Percentiles rank a stretch among this genome's conserved stretches.
phyloP scores from a whole-genome alignment of 2,888 invertebrate species.

The Xylophagus ater region DNA sequence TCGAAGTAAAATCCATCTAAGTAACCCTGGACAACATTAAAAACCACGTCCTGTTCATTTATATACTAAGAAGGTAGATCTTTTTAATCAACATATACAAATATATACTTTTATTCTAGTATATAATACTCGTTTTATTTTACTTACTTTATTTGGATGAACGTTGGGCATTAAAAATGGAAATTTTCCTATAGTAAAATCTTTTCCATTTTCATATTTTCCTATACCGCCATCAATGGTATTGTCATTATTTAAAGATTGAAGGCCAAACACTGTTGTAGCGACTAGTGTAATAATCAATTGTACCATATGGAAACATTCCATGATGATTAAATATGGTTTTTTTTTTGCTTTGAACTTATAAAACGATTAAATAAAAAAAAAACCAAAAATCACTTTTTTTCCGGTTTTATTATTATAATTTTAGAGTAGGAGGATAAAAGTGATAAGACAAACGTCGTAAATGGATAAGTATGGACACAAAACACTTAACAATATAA shows the following conservation, averaged over 20 bases:
- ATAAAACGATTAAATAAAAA: too few relatives aligned
- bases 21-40: slow-evolving; percentile 1
- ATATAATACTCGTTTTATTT: neutral
- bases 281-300: slow-evolving; percentile 6
- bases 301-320: slow-evolving; percentile 18
- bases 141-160: slow-evolving; percentile 61
- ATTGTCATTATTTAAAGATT: neutral
- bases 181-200: slow-evolving; percentile 41
- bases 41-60: too few relatives aligned
- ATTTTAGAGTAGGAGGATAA: too few relatives aligned
- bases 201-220: neutral
- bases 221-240: slow-evolving; percentile 2
- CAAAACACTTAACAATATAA: too few relatives aligned
- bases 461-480: too few relatives aligned
- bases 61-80: too few relatives aligned
- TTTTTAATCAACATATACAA: too few relatives aligned
- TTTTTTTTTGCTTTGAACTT: too few relatives aligned
- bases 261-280: slow-evolving; percentile 8
- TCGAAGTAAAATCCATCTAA: neutral
- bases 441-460: too few relatives aligned
- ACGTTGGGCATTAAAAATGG: slow-evolving; percentile 76
- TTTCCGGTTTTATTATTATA: too few relatives aligned
- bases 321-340: slow-evolving; percentile 10
- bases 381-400: too few relatives aligned
- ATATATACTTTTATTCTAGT: slow-evolving; percentile 1